Percentiles rank a stretch among this genome's conserved stretches.
Evolutionary conservation across 1,140 invertebrate genomes (phyloP).

Genomic region (Dufourea novaeangliae): DNA sequence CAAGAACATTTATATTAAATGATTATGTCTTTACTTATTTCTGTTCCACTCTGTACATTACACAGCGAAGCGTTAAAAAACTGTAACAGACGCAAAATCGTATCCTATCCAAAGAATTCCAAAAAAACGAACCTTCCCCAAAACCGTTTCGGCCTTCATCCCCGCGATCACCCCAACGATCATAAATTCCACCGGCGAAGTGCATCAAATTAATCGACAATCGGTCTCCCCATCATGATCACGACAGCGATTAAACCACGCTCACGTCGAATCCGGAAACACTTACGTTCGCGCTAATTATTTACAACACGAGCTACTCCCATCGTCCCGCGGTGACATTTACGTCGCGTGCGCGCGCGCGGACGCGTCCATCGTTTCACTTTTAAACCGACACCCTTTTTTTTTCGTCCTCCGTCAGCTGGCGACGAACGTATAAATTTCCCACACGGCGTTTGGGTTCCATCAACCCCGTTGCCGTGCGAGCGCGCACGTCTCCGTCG

Average conservation of each 20-base stretch:
- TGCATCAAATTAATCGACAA: slow-evolving; percentile 16
- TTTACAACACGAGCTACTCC: background rate
- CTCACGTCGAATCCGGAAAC: slow-evolving; percentile 11
- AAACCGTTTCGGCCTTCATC: background rate
- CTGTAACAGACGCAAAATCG: no score
- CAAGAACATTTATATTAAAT: no score
- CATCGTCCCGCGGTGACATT: slow-evolving; percentile 4
- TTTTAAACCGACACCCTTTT: background rate
- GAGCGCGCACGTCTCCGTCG: background rate
- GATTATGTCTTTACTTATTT: no score
- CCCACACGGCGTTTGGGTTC: background rate
- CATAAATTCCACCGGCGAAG: background rate
- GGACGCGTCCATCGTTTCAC: background rate
- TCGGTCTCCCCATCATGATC: background rate
- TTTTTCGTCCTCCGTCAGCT: slow-evolving; percentile 5
- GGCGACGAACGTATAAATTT: slow-evolving; percentile 9
- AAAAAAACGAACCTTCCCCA: background rate
- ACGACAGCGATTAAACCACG: slow-evolving; percentile 15
- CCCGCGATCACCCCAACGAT: background rate
- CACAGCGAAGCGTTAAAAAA: no score
- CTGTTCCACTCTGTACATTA: no score
- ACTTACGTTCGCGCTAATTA: slow-evolving; percentile 21
- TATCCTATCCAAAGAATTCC: no score
- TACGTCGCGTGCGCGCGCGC: background rate
- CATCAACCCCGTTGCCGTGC: background rate